phyloP scores from a whole-genome alignment of 2,797 vertebrate genomes.

The Percopsis omiscomaycus region DNA sequence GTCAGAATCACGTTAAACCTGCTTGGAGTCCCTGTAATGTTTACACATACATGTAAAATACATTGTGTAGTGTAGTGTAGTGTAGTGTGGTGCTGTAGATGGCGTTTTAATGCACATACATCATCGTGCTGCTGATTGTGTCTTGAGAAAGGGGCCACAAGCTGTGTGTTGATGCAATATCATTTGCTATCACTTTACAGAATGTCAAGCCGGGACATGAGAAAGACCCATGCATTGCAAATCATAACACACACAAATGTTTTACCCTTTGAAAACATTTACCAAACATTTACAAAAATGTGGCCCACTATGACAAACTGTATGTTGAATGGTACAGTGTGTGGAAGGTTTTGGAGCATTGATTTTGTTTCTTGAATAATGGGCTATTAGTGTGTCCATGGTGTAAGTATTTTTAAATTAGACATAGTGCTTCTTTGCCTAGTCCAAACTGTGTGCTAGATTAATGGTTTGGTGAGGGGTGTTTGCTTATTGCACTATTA shows the following conservation, averaged over 20 bases:
- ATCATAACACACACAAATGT: slow-evolving; percentile 17
- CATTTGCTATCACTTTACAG: too few species aligned
- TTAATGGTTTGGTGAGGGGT: slow-evolving; percentile 23
- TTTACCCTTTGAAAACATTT: neutral
- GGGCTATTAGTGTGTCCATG: slow-evolving; percentile 35
- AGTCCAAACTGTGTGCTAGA: slow-evolving; percentile 27
- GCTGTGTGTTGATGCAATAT: slow-evolving; percentile 46
- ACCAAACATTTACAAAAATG: slow-evolving; percentile 11
- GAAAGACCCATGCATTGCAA: slow-evolving; percentile 27
- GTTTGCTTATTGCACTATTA: slow-evolving; percentile 35
- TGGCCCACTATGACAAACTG: neutral
- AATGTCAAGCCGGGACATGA: slow-evolving; percentile 15
- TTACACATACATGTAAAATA: too few species aligned
- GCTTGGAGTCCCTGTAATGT: too few species aligned
- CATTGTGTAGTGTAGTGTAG: neutral
- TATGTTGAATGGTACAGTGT: too few species aligned
- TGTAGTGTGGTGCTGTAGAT: slow-evolving; percentile 20
- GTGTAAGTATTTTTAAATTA: slow-evolving; percentile 32
- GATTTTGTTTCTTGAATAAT: slow-evolving; percentile 24
- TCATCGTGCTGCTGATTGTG: slow-evolving; percentile 23
- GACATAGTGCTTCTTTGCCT: slow-evolving; percentile 25
- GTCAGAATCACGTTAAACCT: neutral
- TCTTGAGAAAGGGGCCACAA: slow-evolving; percentile 40
- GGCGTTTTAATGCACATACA: slow-evolving; percentile 20
- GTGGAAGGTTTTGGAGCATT: slow-evolving; percentile 38